A percentile compares a stretch with the other conserved stretches of the same genome.
These are phyloP conservation scores for Agrotis puta DNA, from an alignment of 2,888 invertebrate species.

Conservation along the genomic window DNA sequence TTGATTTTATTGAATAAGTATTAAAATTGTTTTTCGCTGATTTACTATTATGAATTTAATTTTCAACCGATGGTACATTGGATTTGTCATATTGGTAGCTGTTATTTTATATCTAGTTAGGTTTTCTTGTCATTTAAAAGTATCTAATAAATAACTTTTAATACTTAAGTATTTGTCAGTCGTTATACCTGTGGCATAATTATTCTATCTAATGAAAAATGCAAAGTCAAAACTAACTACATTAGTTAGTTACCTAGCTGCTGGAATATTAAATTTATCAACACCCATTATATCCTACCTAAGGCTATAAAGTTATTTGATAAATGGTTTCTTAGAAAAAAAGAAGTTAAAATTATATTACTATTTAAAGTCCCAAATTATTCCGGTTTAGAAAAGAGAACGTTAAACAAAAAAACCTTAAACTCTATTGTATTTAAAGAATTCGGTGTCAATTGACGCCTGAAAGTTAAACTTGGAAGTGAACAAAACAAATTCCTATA, in stretches of 20 bases:
- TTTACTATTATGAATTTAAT: not conserved
- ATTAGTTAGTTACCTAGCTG: not conserved
- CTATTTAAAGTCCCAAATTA: not conserved
- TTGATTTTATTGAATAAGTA: not conserved
- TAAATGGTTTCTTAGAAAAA: not conserved
- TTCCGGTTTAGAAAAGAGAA: conserved; percentile 6
- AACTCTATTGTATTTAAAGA: conserved; percentile 27
- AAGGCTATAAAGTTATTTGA: not conserved
- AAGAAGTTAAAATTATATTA: not conserved
- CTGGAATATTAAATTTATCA: not conserved
- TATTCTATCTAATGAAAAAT: not conserved
- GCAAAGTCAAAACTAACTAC: not conserved
- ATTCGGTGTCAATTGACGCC: conserved; percentile 31
- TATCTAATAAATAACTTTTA: conserved; percentile 7
- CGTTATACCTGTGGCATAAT: not conserved
- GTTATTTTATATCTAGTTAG: not conserved
- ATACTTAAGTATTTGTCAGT: conserved; percentile 13
- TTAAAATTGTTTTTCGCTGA: not conserved
- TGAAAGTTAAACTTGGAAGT: conserved; percentile 19
- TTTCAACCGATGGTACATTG: not conserved
- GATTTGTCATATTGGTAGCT: not conserved
- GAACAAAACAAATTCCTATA: conserved; percentile 35
- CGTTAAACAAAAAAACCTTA: conserved; percentile 10
- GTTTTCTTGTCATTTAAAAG: not conserved
- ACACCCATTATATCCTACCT: not conserved